phyloP scores from a whole-genome alignment of 2,888 invertebrate genomes.

The Euplagia quadripunctaria region DNA sequence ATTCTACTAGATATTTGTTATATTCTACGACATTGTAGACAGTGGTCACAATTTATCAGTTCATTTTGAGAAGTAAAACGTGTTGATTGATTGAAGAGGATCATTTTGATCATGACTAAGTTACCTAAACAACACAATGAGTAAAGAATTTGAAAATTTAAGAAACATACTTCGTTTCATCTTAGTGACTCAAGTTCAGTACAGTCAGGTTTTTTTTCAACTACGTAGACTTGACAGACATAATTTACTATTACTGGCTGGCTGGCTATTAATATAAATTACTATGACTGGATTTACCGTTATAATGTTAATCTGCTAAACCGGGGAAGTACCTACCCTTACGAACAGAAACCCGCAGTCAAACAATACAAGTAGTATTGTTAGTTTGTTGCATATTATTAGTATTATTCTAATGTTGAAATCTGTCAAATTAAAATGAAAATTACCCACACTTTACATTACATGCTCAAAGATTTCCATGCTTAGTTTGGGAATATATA shows the following conservation, averaged over 20 bases:
- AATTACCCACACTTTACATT: background rate
- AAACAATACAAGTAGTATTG: background rate
- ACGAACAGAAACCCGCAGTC: background rate
- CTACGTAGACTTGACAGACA: background rate
- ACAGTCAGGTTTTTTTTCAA: background rate
- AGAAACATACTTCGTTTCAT: background rate
- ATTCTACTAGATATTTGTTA: too few relatives aligned
- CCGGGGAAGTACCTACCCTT: background rate
- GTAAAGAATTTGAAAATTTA: too few relatives aligned
- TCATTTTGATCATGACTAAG: too few relatives aligned
- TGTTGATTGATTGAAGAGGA: too few relatives aligned
- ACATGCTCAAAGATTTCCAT: background rate
- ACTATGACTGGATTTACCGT: background rate
- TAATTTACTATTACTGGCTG: too few relatives aligned
- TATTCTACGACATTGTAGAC: too few relatives aligned
- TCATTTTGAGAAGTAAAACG: too few relatives aligned
- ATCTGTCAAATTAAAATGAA: background rate
- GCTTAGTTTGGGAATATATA: background rate
- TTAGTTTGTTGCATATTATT: too few relatives aligned
- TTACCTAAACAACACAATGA: too few relatives aligned
- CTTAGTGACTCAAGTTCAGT: background rate
- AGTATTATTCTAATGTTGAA: background rate
- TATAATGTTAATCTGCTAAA: background rate
- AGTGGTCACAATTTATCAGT: too few relatives aligned
- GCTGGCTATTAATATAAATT: too few relatives aligned